Evolutionary conservation across 2,113 vertebrate species (phyloP).

Genomic region (Hystrix cristata): DNA sequence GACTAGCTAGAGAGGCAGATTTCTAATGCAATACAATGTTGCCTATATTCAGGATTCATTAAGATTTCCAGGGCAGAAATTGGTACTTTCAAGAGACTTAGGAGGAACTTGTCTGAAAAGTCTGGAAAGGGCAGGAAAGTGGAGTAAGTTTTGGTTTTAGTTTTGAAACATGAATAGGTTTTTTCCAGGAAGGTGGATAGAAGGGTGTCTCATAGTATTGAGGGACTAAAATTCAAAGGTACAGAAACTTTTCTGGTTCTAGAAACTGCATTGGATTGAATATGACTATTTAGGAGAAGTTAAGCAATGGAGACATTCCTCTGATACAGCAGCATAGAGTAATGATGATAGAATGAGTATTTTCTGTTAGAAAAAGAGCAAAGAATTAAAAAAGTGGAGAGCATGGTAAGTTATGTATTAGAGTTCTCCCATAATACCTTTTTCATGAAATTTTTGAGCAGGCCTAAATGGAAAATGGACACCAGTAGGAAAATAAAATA

Average conservation of each 20-base stretch:
- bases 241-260: not conserved
- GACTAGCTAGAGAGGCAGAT: not conserved
- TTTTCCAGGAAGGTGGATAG: not conserved
- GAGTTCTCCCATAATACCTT: not conserved
- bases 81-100: not conserved
- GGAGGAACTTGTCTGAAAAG: not conserved
- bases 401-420: not conserved
- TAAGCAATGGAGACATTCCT: not conserved
- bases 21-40: not conserved
- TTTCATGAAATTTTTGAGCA: constrained; percentile 2
- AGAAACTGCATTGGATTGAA: not conserved
- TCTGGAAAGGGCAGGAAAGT: not conserved
- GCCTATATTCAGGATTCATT: not conserved
- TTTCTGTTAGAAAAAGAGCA: not conserved
- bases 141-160: not conserved
- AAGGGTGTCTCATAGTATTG: not conserved
- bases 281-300: not conserved
- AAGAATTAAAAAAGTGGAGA: not conserved
- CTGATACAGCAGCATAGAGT: not conserved
- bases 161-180: not conserved
- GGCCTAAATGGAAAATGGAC: constrained; percentile 17
- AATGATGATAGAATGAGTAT: not conserved
- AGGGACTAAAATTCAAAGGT: not conserved
- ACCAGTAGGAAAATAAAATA: constrained; percentile 37
- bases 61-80: not conserved